Conservation (phyloP, 2,888 invertebrate genomes). For the Anagyrus pseudococci region DNA sequence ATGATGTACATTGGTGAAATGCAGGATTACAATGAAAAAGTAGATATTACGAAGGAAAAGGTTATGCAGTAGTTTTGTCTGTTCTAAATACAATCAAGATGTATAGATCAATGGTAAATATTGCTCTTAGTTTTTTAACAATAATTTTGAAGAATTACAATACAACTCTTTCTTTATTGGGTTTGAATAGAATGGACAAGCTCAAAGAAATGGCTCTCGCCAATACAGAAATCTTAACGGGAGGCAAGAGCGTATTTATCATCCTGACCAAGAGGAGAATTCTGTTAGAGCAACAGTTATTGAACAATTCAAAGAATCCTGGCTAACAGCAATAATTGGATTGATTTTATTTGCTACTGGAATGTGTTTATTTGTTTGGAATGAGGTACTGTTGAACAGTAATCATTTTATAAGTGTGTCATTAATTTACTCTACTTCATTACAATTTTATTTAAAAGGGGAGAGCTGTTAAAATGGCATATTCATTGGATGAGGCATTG, state of each 20-base stretch:
- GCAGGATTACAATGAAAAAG: no score
- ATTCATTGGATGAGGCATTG: constrained; percentile 80
- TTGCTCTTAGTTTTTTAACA: constrained; percentile 4
- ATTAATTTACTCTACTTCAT: neutral
- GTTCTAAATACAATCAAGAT: no score
- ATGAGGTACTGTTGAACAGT: constrained; percentile 73
- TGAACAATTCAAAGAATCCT: constrained; percentile 72
- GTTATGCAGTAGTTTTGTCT: no score
- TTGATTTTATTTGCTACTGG: constrained; percentile 71
- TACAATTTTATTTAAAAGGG: constrained; percentile 64
- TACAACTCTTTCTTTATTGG: neutral
- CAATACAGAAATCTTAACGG: constrained; percentile 21
- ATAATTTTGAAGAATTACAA: neutral
- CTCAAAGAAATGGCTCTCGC: constrained; percentile 19
- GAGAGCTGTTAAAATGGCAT: constrained; percentile 78
- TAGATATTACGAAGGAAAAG: no score
- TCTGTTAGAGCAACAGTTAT: constrained; percentile 19
- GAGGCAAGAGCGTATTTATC: constrained; percentile 16
- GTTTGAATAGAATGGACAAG: constrained; percentile 29
- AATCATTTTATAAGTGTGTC: no score
- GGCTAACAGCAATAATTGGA: constrained; percentile 77
- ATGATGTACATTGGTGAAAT: neutral
- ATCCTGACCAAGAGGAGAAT: constrained; percentile 10
- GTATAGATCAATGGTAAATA: constrained; percentile 13
- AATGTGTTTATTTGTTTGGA: constrained; percentile 79